Evolutionary conservation across 2,888 invertebrate species (phyloP).

Genomic region (Mythimna loreyi): DNA sequence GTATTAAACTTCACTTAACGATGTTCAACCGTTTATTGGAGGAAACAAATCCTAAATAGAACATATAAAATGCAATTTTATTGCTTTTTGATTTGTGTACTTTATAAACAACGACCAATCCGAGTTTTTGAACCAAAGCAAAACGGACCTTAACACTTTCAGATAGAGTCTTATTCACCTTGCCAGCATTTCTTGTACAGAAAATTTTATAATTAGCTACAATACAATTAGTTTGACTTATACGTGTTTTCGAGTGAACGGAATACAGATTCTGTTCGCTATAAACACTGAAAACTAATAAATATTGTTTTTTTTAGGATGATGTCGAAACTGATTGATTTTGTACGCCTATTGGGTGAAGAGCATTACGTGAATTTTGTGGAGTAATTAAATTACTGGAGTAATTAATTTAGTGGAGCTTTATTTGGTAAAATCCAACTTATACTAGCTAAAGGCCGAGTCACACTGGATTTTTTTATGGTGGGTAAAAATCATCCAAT

Average conservation of each 20-base stretch:
- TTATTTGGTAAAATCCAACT: background rate
- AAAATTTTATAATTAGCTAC: conserved; percentile 60
- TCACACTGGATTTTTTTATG: too few species aligned
- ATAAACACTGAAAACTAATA: conserved; percentile 40
- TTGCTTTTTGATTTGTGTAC: conserved; percentile 83
- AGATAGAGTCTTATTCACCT: background rate
- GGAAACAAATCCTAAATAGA: conserved; percentile 84
- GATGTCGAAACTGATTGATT: conserved; percentile 14
- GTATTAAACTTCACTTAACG: conserved; percentile 72
- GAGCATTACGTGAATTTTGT: conserved; percentile 12
- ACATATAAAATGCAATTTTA: conserved; percentile 83
- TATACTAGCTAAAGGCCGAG: too few species aligned
- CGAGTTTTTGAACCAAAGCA: background rate
- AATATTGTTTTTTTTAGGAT: conserved; percentile 33
- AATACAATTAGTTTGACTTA: conserved; percentile 68
- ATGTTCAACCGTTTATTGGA: conserved; percentile 79
- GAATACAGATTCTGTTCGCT: conserved; percentile 38
- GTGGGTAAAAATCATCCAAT: too few species aligned
- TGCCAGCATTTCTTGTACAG: background rate
- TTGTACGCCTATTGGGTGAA: background rate
- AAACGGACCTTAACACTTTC: background rate
- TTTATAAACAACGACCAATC: conserved; percentile 70
- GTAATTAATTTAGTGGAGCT: background rate
- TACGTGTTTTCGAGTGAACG: conserved; percentile 46
- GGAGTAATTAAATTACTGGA: background rate